Conservation (phyloP, 2,797 vertebrate genomes). For the Allobates femoralis region DNA sequence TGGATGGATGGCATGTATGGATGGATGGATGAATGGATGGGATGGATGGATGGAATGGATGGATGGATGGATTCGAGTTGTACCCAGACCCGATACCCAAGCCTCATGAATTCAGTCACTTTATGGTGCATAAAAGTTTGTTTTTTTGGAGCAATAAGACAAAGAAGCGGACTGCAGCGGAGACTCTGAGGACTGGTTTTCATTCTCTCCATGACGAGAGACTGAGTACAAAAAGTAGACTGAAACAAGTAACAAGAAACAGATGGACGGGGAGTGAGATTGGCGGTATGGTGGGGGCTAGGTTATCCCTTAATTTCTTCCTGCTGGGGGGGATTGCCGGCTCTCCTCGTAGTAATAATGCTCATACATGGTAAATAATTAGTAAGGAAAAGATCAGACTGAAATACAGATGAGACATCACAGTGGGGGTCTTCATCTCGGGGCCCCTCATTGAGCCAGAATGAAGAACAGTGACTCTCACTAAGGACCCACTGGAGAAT, state of each 20-base stretch:
- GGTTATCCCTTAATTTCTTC: slow-evolving; percentile 16
- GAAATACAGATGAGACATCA: background rate
- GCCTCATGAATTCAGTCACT: slow-evolving; percentile 26
- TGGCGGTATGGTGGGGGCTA: slow-evolving; percentile 6
- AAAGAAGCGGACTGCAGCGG: background rate
- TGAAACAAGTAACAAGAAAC: slow-evolving; percentile 48
- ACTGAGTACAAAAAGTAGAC: background rate
- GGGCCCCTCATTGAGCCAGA: background rate
- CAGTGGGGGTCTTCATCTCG: background rate
- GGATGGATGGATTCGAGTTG: background rate
- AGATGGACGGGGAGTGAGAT: slow-evolving; percentile 22
- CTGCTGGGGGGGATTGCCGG: background rate
- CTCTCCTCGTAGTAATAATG: background rate
- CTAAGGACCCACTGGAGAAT: too few relatives aligned
- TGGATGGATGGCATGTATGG: too few relatives aligned
- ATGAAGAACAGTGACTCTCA: background rate
- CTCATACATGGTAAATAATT: background rate
- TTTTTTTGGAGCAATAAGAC: background rate
- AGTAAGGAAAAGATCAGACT: background rate
- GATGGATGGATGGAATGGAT: background rate
- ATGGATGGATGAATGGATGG: too few relatives aligned
- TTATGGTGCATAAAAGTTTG: slow-evolving; percentile 50
- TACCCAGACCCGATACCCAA: slow-evolving; percentile 2
- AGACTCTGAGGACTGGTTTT: slow-evolving; percentile 21
- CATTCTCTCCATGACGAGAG: slow-evolving; percentile 3